Evolutionary conservation across 2,113 vertebrate genomes (phyloP).

Genomic region (Nibea coibor): DNA sequence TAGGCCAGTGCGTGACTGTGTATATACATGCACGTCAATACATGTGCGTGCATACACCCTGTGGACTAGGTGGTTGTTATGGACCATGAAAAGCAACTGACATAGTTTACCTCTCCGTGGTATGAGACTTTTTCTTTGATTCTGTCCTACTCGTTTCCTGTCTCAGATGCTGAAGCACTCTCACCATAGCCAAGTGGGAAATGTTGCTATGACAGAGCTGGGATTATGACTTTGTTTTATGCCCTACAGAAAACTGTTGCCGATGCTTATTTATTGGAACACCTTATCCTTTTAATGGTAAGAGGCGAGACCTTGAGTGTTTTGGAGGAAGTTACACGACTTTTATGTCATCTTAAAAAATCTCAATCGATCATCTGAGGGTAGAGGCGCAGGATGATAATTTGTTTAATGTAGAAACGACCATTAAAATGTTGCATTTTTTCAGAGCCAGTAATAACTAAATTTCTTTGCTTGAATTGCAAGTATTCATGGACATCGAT

Average conservation of each 20-base stretch:
- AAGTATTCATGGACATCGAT: conserved; percentile 67
- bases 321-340: conserved; percentile 36
- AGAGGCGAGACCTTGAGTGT: conserved; percentile 4
- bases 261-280: conserved; percentile 40
- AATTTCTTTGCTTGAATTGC: conserved; percentile 58
- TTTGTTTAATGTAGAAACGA: conserved; percentile 38
- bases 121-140: conserved; percentile 65
- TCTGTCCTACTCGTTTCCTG: conserved; percentile 50
- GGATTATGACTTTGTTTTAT: conserved; percentile 51
- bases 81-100: conserved; percentile 63
- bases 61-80: conserved; percentile 54
- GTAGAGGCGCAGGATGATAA: conserved; percentile 10
- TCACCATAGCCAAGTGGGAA: conserved; percentile 41
- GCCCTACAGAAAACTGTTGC: conserved; percentile 14
- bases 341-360: conserved; percentile 41
- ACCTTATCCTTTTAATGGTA: conserved; percentile 43
- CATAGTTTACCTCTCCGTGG: conserved; percentile 64
- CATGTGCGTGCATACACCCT: conserved; percentile 30
- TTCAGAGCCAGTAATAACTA: conserved; percentile 25
- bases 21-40: conserved; percentile 32
- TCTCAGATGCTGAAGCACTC: conserved; percentile 39
- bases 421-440: conserved; percentile 40
- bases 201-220: conserved; percentile 32
- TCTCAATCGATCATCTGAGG: not conserved
- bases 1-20: conserved; percentile 28